Evolutionary conservation across 2,888 invertebrate genomes (phyloP).

Genomic region (Melipona beecheii): DNA sequence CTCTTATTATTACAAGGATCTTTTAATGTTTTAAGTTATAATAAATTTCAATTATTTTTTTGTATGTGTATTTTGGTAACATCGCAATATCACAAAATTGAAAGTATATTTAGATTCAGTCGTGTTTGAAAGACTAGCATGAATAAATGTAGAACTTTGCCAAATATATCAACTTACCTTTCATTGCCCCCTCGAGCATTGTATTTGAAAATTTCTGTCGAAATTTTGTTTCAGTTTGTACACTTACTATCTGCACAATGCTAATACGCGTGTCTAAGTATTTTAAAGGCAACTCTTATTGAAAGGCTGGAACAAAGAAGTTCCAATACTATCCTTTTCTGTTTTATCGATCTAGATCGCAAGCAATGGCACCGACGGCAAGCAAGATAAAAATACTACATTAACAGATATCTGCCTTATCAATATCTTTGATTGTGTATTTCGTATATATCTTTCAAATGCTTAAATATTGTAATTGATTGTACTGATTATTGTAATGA

Average conservation of each 20-base stretch:
- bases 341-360: slow-evolving; percentile 56
- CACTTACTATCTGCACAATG: slow-evolving; percentile 9
- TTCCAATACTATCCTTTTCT: slow-evolving; percentile 37
- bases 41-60: slow-evolving; percentile 14
- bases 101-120: slow-evolving; percentile 63
- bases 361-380: too few relatives aligned
- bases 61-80: slow-evolving; percentile 24
- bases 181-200: slow-evolving; percentile 56
- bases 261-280: not conserved
- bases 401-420: slow-evolving; percentile 25
- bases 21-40: not conserved
- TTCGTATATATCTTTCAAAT: not conserved
- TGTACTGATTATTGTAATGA: not conserved
- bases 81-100: slow-evolving; percentile 32
- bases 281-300: slow-evolving; percentile 5
- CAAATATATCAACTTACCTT: slow-evolving; percentile 60
- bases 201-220: not conserved
- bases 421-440: slow-evolving; percentile 2
- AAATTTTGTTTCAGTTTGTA: slow-evolving; percentile 35
- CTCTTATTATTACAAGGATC: not conserved
- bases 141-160: slow-evolving; percentile 27
- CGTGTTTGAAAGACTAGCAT: slow-evolving; percentile 23
- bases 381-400: not conserved
- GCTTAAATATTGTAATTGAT: not conserved
- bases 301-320: slow-evolving; percentile 31